Evolutionary conservation across 2,113 vertebrate species (phyloP), one percentile per base, ranked within the genome.

Genomic region (Patagioenas fasciata): DNA sequence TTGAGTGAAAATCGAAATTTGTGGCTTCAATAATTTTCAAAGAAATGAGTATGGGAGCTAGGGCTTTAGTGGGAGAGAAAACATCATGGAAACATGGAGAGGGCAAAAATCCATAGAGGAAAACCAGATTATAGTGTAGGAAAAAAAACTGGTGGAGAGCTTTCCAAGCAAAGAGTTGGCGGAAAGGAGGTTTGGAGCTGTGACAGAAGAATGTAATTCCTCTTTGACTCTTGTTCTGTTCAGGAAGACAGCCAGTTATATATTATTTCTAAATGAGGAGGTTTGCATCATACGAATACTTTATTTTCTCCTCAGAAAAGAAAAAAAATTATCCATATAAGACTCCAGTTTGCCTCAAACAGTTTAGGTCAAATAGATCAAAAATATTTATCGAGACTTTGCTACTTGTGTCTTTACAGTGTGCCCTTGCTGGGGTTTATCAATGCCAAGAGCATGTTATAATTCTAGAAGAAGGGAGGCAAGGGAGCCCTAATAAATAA

Each of bases 401-500:
- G 61, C 80, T 93, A 48, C 75, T 92, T 82, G 77, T 85, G 47
- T 93, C 92, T 93, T 95, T 94, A 96, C 74, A 61, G 74, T 62
- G 64, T 93, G 94, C 93, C 94, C 96, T 97, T 96, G 95, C 67
- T 66, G 75, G 64, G 72, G 92, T 75, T 89, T 80, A 86, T 93
- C 94, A 95, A 69, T 96, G 83, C 89, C 92, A 93, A 92, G 79
- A 96, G 61, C 81, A 71, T 67, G 88, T 89, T 89, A 97, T 95
- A 92, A 96, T 94, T 94, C 97, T 80, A 87, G 75, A 89, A 97
- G 96, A 91, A 96, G 75, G 85, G 85, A 96, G 75, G 77, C 93
- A 80, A 96, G 94, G 92, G 95, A 95, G 54, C 61, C 57, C 70
- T 97, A 94, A 97, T 97, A 96, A 96, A 97, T 97, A 96, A 96